A percentile compares a stretch with the other conserved stretches of the same genome.
Evolutionary conservation across 1,140 invertebrate genomes (phyloP).

Genomic region (Lepidotrigona ventralis): DNA sequence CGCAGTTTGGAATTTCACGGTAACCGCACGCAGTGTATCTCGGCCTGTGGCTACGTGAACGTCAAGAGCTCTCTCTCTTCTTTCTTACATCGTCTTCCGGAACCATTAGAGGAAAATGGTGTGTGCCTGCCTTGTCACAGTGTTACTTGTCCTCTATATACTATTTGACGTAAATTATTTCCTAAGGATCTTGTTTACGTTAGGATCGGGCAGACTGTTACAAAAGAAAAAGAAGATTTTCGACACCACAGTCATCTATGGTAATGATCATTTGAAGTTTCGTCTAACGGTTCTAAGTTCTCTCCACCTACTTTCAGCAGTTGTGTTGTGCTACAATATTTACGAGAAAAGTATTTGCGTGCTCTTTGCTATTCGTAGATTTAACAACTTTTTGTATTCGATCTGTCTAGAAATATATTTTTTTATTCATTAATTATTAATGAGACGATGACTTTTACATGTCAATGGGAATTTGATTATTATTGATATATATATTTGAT

Average conservation of each 20-base stretch:
- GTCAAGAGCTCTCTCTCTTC: slow-evolving; percentile 9
- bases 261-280: slow-evolving; percentile 75
- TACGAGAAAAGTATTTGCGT: not conserved
- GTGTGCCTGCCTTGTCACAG: slow-evolving; percentile 70
- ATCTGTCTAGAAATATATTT: not conserved
- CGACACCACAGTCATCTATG: slow-evolving; percentile 86
- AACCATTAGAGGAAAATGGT: slow-evolving; percentile 63
- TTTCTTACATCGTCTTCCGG: not conserved
- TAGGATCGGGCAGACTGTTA: slow-evolving; percentile 83
- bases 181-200: slow-evolving; percentile 83
- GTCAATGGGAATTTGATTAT: too few relatives aligned
- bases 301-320: not conserved
- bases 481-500: too few relatives aligned
- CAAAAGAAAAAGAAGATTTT: slow-evolving; percentile 85
- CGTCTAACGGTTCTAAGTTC: not conserved
- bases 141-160: slow-evolving; percentile 85
- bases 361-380: too few relatives aligned
- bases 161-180: slow-evolving; percentile 90
- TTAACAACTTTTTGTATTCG: not conserved
- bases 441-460: too few relatives aligned
- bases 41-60: slow-evolving; percentile 24
- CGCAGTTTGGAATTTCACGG: slow-evolving; percentile 20
- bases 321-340: not conserved
- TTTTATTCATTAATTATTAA: not conserved
- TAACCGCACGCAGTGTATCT: slow-evolving; percentile 29